A percentile compares a stretch with the other conserved stretches of the same genome.
Conservation (phyloP, 2,797 vertebrate species). For the Pangasius djambal region DNA sequence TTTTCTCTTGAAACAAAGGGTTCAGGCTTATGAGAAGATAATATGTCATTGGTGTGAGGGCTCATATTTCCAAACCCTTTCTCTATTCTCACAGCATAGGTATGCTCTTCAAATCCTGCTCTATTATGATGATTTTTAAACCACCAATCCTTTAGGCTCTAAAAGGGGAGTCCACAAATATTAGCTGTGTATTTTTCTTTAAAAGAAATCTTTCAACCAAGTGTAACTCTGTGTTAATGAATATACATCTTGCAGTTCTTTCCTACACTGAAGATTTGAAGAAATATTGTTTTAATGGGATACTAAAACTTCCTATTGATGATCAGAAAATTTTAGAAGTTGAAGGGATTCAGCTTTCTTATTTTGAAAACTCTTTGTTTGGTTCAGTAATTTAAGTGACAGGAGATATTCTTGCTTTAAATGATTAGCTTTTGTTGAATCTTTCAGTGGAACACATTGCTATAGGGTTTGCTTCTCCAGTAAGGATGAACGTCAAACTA, state of each 20-base stretch:
- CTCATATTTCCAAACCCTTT: neutral
- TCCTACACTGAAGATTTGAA: conserved; percentile 50
- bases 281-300: conserved; percentile 18
- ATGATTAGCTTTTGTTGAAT: conserved; percentile 8
- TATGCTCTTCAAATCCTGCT: neutral
- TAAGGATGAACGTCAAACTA: too few relatives aligned
- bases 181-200: conserved; percentile 20
- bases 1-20: too few relatives aligned
- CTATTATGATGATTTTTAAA: conserved; percentile 29
- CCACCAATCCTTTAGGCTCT: neutral
- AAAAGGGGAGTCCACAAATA: conserved; percentile 13
- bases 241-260: conserved; percentile 35
- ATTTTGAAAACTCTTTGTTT: conserved; percentile 39
- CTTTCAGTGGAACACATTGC: neutral
- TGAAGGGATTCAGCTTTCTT: conserved; percentile 46
- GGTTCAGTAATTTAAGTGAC: conserved; percentile 48
- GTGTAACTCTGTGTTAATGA: conserved; percentile 22
- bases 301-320: neutral
- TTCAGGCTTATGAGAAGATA: too few relatives aligned
- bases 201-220: neutral
- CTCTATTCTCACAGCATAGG: too few relatives aligned
- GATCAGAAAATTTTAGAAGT: conserved; percentile 51
- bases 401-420: conserved; percentile 46
- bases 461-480: conserved; percentile 14
- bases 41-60: neutral